phyloP scores from a whole-genome alignment of 1,140 invertebrate species.

The Drosophila punjabiensis region DNA sequence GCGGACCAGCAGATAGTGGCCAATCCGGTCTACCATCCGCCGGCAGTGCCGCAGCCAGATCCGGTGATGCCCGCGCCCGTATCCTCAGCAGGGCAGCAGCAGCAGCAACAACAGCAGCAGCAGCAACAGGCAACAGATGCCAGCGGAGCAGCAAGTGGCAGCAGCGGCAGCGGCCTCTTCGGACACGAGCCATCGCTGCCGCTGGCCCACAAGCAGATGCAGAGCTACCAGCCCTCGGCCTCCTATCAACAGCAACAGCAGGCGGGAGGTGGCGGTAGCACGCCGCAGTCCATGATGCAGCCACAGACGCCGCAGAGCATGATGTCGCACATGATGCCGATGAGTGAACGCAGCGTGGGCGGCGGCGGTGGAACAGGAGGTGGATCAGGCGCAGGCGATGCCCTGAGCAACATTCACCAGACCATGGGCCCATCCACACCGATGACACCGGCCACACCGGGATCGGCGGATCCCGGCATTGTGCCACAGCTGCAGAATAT shows the following conservation, averaged over 20 bases:
- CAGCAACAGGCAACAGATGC: slow-evolving; percentile 24
- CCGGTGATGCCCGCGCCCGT: slow-evolving; percentile 33
- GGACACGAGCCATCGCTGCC: slow-evolving; percentile 76
- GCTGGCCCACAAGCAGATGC: slow-evolving; percentile 89
- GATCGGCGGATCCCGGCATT: slow-evolving; percentile 97
- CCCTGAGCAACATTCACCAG: slow-evolving; percentile 86
- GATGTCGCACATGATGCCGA: slow-evolving; percentile 92
- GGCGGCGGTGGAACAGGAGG: slow-evolving; percentile 55
- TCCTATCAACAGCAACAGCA: slow-evolving; percentile 67
- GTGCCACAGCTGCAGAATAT: slow-evolving; percentile 98
- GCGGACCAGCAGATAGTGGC: slow-evolving; percentile 91
- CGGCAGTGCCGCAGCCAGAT: slow-evolving; percentile 86
- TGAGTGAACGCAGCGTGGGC: slow-evolving; percentile 86
- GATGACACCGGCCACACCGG: slow-evolving; percentile 97
- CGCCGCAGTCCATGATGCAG: slow-evolving; percentile 92
- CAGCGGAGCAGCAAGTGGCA: slow-evolving; percentile 28
- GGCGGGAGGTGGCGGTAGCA: slow-evolving; percentile 88
- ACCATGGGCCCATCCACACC: slow-evolving; percentile 92
- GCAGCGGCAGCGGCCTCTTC: slow-evolving; percentile 55
- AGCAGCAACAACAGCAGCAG: slow-evolving; percentile 74
- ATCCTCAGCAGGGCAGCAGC: slow-evolving; percentile 52
- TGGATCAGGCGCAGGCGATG: slow-evolving; percentile 74
- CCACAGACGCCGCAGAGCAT: slow-evolving; percentile 95
- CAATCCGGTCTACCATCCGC: slow-evolving; percentile 92
- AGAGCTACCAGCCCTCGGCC: slow-evolving; percentile 79